phyloP scores from a whole-genome alignment of 2,797 vertebrate genomes.

The Acrossocheilus wenchowensis region DNA sequence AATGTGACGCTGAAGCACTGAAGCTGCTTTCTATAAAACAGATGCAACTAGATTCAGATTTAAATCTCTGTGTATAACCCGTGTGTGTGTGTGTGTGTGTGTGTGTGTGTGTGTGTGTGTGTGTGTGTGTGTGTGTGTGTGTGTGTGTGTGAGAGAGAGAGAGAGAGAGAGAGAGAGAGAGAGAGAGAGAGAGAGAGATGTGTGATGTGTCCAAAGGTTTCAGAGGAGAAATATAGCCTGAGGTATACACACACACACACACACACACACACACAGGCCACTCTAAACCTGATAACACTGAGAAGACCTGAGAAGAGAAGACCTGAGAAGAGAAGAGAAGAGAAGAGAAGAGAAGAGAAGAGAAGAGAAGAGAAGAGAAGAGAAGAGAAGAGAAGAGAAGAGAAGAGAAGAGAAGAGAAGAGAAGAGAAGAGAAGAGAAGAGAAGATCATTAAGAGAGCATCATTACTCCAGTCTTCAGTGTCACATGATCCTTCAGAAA shows the following conservation, averaged over 20 bases:
- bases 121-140: not conserved
- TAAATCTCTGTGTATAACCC: not conserved
- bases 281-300: not conserved
- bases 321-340: not conserved
- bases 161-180: too few relatives aligned
- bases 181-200: not conserved
- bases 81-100: not conserved
- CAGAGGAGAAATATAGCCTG: not conserved
- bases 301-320: not conserved
- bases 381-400: too few relatives aligned
- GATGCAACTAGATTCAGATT: not conserved
- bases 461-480: not conserved
- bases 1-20: not conserved
- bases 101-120: not conserved
- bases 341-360: too few relatives aligned
- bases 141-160: not conserved
- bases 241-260: conserved; percentile 7
- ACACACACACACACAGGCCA: not conserved
- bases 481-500: not conserved
- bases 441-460: too few relatives aligned
- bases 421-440: too few relatives aligned
- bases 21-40: not conserved
- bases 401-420: too few relatives aligned
- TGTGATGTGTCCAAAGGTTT: conserved; percentile 8
- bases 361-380: not conserved